These are phyloP conservation scores for Pseudorasbora parva DNA, from an alignment of 2,113 vertebrate species.

Conservation along the genomic window DNA sequence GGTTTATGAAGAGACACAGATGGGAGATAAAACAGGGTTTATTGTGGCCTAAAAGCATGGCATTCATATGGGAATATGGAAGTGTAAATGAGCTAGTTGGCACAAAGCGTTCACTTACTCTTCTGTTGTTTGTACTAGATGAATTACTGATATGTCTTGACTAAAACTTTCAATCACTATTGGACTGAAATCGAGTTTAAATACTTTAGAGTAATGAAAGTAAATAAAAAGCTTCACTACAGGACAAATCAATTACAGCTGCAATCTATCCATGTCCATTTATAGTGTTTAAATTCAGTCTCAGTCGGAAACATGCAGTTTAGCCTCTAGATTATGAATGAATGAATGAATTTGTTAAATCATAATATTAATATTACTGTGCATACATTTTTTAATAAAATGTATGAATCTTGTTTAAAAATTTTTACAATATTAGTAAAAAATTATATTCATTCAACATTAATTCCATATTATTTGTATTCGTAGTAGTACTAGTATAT, in stretches of 20 bases:
- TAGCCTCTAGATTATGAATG: no score
- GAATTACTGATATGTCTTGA: slow-evolving; percentile 75
- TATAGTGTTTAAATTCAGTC: background rate
- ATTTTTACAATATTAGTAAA: background rate
- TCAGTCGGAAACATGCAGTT: background rate
- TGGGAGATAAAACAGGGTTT: slow-evolving; percentile 65
- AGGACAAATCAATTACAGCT: background rate
- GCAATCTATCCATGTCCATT: background rate
- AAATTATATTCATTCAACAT: no score
- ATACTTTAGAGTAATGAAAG: background rate
- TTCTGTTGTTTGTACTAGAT: slow-evolving; percentile 74
- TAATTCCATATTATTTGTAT: background rate
- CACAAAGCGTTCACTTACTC: slow-evolving; percentile 61
- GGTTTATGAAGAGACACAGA: slow-evolving; percentile 61
- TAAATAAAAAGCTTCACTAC: background rate
- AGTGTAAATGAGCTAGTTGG: slow-evolving; percentile 70
- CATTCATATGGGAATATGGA: slow-evolving; percentile 67
- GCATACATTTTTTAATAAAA: background rate
- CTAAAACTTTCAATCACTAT: slow-evolving; percentile 53
- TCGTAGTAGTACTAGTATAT: background rate
- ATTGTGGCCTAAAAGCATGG: slow-evolving; percentile 68
- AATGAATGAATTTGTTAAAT: no score
- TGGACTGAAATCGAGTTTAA: background rate
- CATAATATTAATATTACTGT: background rate
- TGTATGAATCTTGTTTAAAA: background rate